Evolutionary conservation across 2,113 vertebrate genomes (phyloP), one percentile per base, ranked within the genome.

Genomic region (Equus quagga): DNA sequence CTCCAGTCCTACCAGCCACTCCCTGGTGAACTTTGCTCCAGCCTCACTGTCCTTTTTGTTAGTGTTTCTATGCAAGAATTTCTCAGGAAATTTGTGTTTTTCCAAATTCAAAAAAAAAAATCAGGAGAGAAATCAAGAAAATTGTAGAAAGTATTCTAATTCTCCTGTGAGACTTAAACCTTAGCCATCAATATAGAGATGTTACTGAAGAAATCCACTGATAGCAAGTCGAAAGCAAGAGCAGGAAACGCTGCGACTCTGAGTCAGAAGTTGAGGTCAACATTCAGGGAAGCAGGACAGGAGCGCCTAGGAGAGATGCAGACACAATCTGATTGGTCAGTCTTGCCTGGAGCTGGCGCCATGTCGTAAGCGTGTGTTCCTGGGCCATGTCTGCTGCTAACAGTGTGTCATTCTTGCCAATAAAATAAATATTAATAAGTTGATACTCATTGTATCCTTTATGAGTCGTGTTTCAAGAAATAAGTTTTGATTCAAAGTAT

Each of bases 401-500:
- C 36, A 80, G 14, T 79, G 51, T 88, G 26, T 76, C 44, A 64
- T 67, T 91, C 60, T 91, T 96, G 60, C 19, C 56, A 96, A 73
- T 91, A 91, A 96, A 95, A 72, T 84, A 92, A 93, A 87, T 89
- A 65, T 70, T 72, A 91, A 28, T 78, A 88, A 78, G 28, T 73
- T 92, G 46, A 60, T 54, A 51, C 1, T 70, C 15, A 54, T 46
- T 49, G 3, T 62, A 44, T 67, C 33, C 23, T 36, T 96, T 11
- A 4, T 89, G 44, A 93, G 13, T 85, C 56, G 3, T 69, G 26
- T 76, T 81, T 76, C 17, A 58, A 92, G 54, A n/a, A 95, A 80
- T 58, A 51, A 72, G 44, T 95, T 92, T 92, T 41, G 44, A 54
- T 79, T 93, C 56, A 87, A 62, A 96, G 1, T 58, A 60, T 58